Evolutionary conservation across 2,797 vertebrate species (phyloP).

Genomic region (Synaphobranchus kaupii): DNA sequence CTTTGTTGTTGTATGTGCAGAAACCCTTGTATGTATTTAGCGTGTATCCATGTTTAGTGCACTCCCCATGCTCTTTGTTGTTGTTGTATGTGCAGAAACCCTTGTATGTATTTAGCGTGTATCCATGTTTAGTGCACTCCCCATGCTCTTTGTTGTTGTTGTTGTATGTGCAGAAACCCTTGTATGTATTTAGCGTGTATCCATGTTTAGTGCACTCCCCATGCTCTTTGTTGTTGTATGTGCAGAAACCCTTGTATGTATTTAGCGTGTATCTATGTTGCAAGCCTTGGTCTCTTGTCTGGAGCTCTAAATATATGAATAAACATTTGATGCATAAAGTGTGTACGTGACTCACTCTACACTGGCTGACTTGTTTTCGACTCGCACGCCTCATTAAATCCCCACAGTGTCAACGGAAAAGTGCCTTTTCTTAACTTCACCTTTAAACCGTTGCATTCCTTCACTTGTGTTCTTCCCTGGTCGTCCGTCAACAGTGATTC

Average conservation of each 20-base stretch:
- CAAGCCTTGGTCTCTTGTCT: background rate
- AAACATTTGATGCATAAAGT: no score
- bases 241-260: background rate
- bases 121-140: no score
- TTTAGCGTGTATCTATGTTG: background rate
- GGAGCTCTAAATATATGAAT: background rate
- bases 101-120: background rate
- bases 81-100: background rate
- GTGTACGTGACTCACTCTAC: background rate
- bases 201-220: no score
- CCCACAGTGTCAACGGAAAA: background rate
- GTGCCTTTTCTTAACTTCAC: background rate
- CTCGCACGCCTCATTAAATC: background rate
- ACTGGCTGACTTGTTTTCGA: background rate
- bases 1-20: background rate
- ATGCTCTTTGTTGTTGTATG: background rate
- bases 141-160: no score
- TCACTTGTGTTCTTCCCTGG: background rate
- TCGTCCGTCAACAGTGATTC: background rate
- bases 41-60: background rate
- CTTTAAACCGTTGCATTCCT: background rate
- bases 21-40: background rate
- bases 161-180: background rate
- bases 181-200: background rate
- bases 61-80: no score